These are phyloP conservation scores for Chrysocyon brachyurus DNA, from an alignment of 2,797 vertebrate genomes.

Conservation along the genomic window DNA sequence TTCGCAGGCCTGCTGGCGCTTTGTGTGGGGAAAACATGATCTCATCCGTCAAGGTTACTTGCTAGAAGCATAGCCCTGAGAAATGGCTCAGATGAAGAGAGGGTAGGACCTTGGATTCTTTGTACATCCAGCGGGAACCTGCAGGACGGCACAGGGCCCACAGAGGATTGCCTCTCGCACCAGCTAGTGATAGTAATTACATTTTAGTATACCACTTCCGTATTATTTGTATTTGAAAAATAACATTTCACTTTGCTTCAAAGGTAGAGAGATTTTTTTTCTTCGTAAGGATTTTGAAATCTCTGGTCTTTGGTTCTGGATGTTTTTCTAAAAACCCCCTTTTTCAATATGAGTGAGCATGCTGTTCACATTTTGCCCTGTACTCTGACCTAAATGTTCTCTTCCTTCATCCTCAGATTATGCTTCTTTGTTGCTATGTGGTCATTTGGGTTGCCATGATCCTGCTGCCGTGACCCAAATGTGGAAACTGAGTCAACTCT, in stretches of 20 bases:
- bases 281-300: slow-evolving; percentile 61
- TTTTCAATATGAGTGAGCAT: neutral
- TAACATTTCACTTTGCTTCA: slow-evolving; percentile 31
- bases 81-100: neutral
- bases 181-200: neutral
- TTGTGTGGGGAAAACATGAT: neutral
- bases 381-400: neutral
- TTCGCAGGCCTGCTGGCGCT: neutral
- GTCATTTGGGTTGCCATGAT: neutral
- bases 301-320: neutral
- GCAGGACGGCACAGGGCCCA: neutral
- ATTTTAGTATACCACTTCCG: neutral
- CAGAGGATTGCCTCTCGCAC: neutral
- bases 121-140: neutral
- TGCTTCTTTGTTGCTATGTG: neutral
- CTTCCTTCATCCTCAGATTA: neutral
- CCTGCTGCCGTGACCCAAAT: neutral
- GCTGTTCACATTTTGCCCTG: neutral
- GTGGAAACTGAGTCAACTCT: neutral
- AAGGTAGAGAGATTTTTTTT: neutral
- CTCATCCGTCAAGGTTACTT: neutral
- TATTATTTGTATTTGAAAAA: neutral
- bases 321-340: neutral
- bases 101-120: neutral
- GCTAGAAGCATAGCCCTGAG: neutral